Percentiles rank a stretch among this genome's conserved stretches.
These are phyloP conservation scores for Myioborus melanocephalus DNA, from an alignment of 2,797 vertebrate genomes.

Conservation along the genomic window DNA sequence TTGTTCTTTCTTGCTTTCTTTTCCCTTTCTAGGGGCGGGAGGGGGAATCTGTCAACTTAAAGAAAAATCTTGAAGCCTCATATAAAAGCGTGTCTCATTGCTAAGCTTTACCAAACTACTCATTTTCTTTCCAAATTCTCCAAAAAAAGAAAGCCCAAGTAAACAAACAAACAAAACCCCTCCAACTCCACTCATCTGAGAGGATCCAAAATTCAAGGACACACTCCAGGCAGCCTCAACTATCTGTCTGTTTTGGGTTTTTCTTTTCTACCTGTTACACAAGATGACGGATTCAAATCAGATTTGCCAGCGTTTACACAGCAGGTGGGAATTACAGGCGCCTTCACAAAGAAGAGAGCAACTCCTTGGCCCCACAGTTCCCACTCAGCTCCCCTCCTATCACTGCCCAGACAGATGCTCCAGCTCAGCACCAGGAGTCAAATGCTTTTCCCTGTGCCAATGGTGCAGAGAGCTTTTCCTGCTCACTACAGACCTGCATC, in stretches of 20 bases:
- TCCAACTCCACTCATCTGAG: not conserved
- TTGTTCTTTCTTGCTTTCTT: not conserved
- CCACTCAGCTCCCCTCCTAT: not conserved
- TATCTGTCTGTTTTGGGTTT: not conserved
- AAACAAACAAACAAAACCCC: not conserved
- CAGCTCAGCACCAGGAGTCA: not conserved
- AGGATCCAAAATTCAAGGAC: not conserved
- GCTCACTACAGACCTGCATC: conserved; percentile 2
- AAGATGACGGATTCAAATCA: not conserved
- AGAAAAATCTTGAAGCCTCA: not conserved
- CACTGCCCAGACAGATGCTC: not conserved
- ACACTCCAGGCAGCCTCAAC: not conserved
- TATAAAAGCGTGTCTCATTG: not conserved
- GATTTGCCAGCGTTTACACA: not conserved
- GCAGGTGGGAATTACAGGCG: conserved; percentile 20
- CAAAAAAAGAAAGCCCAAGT: not conserved
- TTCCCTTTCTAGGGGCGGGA: not conserved
- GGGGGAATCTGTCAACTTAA: not conserved
- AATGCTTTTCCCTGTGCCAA: not conserved
- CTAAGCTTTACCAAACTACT: not conserved
- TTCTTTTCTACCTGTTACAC: not conserved
- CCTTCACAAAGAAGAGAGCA: not conserved
- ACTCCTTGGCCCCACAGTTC: not conserved
- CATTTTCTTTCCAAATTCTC: not conserved
- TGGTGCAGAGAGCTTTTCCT: not conserved